Conservation (phyloP, 2,113 vertebrate species). For the Chamaea fasciata region DNA sequence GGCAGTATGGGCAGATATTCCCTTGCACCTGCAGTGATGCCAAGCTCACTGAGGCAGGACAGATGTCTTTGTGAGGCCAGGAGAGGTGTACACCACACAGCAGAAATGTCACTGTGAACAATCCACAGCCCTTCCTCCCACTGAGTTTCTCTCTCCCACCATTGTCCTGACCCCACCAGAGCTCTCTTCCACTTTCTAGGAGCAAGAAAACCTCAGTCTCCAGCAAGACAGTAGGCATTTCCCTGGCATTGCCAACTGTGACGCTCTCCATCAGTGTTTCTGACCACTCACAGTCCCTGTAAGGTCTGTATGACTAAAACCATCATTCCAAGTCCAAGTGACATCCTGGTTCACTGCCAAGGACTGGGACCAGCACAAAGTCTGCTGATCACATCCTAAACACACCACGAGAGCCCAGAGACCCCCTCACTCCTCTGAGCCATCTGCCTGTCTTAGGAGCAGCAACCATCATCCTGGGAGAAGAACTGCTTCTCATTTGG, state of each 20-base stretch:
- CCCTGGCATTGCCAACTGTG: neutral
- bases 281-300: neutral
- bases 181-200: neutral
- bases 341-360: neutral
- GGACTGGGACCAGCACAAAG: neutral
- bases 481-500: neutral
- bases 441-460: neutral
- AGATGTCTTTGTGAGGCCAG: neutral
- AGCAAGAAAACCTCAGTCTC: neutral
- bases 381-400: neutral
- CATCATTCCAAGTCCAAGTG: too few species aligned
- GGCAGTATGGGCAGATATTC: neutral
- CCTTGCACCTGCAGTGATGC: neutral
- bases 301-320: neutral
- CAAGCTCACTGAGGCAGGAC: neutral
- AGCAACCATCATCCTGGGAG: neutral
- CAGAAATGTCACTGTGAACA: neutral
- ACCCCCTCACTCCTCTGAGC: neutral
- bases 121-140: neutral
- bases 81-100: neutral
- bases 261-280: neutral
- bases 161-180: neutral
- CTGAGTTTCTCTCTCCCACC: neutral
- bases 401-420: neutral
- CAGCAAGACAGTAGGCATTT: neutral